These are phyloP conservation scores for Xiphorhynchus erythropygius DNA, from an alignment of 2,797 vertebrate species.

Conservation along the genomic window DNA sequence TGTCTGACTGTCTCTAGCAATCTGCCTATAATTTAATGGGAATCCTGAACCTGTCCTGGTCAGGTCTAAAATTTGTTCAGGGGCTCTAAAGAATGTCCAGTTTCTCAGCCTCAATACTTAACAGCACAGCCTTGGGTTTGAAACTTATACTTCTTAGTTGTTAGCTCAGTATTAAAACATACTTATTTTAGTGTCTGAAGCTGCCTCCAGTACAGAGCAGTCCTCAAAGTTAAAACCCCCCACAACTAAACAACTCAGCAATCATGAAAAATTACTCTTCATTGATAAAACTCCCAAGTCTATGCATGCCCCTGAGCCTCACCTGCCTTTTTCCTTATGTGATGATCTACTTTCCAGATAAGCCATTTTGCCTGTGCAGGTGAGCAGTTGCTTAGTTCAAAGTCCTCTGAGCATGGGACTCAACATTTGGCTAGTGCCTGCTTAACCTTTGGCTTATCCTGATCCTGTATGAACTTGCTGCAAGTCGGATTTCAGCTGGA, in stretches of 20 bases:
- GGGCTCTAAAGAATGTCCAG: background rate
- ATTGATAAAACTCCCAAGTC: background rate
- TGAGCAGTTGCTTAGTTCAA: background rate
- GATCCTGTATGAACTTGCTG: background rate
- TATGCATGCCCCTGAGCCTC: accelerated
- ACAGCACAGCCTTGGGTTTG: background rate
- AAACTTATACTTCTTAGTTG: background rate
- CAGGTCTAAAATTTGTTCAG: background rate
- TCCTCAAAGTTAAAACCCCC: background rate
- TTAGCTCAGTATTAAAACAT: background rate
- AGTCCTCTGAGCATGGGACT: background rate
- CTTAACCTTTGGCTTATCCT: background rate
- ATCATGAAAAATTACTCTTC: background rate
- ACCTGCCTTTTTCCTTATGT: background rate
- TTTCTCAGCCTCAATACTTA: background rate
- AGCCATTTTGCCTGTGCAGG: background rate
- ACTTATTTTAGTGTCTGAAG: background rate
- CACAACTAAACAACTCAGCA: background rate
- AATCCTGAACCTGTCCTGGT: background rate
- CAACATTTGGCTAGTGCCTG: background rate
- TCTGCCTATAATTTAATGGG: background rate
- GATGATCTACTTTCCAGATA: background rate
- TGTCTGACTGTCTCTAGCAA: background rate
- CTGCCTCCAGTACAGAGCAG: background rate
- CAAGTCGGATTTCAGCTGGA: background rate